These are phyloP conservation scores for Zapornia atra DNA, from an alignment of 2,113 vertebrate species.

Conservation along the genomic window DNA sequence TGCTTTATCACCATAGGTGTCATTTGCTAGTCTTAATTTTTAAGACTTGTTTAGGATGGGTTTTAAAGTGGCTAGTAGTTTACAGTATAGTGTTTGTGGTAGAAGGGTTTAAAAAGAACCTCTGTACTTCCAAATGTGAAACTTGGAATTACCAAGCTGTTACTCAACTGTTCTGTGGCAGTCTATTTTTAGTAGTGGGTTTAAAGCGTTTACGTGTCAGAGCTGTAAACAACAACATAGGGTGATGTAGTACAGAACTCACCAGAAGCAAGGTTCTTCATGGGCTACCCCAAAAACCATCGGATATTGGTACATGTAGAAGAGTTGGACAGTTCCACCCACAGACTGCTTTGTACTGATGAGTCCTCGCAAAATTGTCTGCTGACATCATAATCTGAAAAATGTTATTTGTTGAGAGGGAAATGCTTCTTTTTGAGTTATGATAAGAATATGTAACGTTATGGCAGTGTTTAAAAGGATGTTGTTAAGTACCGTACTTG, in stretches of 20 bases:
- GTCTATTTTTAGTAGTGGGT: neutral
- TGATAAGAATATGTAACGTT: fast-evolving
- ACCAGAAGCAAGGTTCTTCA: neutral
- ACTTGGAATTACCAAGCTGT: neutral
- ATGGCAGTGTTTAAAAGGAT: neutral
- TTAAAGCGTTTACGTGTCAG: neutral
- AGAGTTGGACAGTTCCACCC: neutral
- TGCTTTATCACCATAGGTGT: neutral
- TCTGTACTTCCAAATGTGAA: neutral
- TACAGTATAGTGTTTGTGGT: neutral
- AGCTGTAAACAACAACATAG: neutral
- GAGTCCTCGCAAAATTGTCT: neutral
- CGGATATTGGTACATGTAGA: neutral
- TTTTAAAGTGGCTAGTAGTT: neutral
- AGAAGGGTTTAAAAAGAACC: neutral
- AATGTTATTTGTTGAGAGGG: neutral
- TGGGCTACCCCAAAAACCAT: neutral
- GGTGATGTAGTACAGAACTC: neutral
- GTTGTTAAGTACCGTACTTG: neutral
- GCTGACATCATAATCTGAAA: neutral
- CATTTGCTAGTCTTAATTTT: neutral
- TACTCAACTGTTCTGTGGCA: neutral
- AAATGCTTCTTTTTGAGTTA: neutral
- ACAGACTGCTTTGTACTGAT: neutral
- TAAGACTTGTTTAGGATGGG: neutral